Conservation (phyloP, 1,140 invertebrate species). For the Drosophila orena region DNA sequence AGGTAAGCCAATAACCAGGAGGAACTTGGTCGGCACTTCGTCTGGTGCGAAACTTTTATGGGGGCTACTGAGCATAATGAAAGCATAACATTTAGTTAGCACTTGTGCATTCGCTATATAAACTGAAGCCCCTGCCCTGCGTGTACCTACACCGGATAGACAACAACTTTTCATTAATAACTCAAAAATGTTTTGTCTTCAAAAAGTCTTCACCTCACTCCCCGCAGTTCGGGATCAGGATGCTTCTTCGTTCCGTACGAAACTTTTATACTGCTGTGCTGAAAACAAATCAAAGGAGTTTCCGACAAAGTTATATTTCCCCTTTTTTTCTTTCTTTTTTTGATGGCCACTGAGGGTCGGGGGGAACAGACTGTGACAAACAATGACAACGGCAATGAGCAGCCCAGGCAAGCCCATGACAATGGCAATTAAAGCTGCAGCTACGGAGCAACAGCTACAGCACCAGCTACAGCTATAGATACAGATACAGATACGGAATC, state of each 20-base stretch:
- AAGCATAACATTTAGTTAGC: conserved; percentile 83
- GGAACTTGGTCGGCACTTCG: conserved; percentile 37
- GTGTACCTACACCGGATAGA: conserved; percentile 23
- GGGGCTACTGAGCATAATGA: conserved; percentile 71
- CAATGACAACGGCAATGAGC: conserved; percentile 58
- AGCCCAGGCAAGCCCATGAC: conserved; percentile 70
- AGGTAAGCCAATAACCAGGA: conserved; percentile 68
- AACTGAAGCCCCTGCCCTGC: conserved; percentile 14
- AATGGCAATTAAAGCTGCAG: conserved; percentile 80
- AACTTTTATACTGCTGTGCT: conserved; percentile 57
- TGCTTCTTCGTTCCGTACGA: conserved; percentile 10
- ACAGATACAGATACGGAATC: conserved; percentile 46
- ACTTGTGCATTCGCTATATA: conserved; percentile 71
- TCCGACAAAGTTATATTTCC: conserved; percentile 67
- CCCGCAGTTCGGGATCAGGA: background rate
- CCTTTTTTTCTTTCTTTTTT: conserved; percentile 17
- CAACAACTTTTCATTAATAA: conserved; percentile 79
- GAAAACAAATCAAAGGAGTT: conserved; percentile 81
- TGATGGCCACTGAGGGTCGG: conserved; percentile 33
- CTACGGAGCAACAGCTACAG: conserved; percentile 61
- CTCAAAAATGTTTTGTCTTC: conserved; percentile 79
- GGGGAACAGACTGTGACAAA: conserved; percentile 38
- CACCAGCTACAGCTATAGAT: too few species aligned
- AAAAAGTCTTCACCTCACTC: conserved; percentile 42
- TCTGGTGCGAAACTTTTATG: conserved; percentile 36